Percentiles rank a stretch among this genome's conserved stretches.
Conservation (phyloP, 2,113 vertebrate genomes). For the Engraulis encrasicolus region DNA sequence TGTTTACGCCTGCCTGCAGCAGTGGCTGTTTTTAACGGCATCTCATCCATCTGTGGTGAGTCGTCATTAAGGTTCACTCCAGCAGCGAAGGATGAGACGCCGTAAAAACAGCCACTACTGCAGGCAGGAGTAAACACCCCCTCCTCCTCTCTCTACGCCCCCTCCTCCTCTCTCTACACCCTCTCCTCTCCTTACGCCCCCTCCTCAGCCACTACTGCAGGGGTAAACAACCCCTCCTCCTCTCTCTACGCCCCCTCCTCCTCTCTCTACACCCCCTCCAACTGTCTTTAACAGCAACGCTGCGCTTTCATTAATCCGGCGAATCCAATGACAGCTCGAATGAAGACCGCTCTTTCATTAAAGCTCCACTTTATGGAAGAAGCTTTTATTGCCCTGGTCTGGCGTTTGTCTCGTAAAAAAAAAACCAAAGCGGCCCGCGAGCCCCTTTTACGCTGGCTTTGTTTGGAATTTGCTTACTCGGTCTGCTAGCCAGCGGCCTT, state of each 20-base stretch:
- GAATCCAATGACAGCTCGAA: conserved; percentile 43
- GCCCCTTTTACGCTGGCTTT: not conserved
- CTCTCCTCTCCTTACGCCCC: no score
- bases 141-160: no score
- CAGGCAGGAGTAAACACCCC: conserved; percentile 52
- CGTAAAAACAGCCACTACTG: conserved; percentile 51
- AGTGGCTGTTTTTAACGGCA: no score
- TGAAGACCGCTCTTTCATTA: conserved; percentile 57
- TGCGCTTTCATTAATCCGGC: conserved; percentile 54
- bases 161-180: no score
- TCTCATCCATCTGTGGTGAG: conserved; percentile 3
- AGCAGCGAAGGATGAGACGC: conserved; percentile 42
- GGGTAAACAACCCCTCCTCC: conserved; percentile 50
- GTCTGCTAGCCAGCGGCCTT: not conserved
- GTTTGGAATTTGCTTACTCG: conserved; percentile 9
- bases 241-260: no score
- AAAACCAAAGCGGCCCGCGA: not conserved
- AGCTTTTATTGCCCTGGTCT: conserved; percentile 46
- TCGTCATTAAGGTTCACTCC: conserved; percentile 37
- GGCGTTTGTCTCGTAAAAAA: conserved; percentile 14
- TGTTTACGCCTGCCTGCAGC: no score
- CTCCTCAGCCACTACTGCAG: conserved; percentile 42
- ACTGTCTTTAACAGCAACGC: conserved; percentile 47
- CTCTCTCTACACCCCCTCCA: no score
- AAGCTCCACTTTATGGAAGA: conserved; percentile 47